These are phyloP conservation scores for Melanotus villosus DNA, from an alignment of 2,888 invertebrate genomes.

Conservation along the genomic window DNA sequence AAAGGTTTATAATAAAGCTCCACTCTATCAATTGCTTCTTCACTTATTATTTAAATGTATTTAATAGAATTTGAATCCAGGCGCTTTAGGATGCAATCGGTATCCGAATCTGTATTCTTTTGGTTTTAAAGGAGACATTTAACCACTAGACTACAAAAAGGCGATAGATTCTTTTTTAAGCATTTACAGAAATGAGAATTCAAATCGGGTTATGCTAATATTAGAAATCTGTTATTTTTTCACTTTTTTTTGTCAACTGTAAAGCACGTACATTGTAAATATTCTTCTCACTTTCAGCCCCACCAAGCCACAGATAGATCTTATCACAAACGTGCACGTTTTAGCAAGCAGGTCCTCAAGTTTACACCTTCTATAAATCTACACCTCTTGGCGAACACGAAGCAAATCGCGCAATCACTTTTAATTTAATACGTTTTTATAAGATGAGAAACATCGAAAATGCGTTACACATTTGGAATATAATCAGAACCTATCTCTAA, in stretches of 20 bases:
- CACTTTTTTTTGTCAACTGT: conserved; percentile 25
- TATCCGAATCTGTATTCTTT: too few relatives aligned
- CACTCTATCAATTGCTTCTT: too few relatives aligned
- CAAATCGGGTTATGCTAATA: conserved; percentile 3
- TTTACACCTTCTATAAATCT: conserved; percentile 51
- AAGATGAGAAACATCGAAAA: conserved; percentile 20
- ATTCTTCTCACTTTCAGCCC: conserved; percentile 51
- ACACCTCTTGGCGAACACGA: conserved; percentile 45
- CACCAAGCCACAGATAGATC: conserved; percentile 52
- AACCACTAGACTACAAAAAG: too few relatives aligned
- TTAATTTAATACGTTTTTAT: conserved; percentile 35
- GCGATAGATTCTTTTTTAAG: too few relatives aligned
- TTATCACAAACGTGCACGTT: conserved; percentile 52
- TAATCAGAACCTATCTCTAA: neutral
- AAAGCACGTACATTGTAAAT: conserved; percentile 45
- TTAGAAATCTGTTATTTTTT: conserved; percentile 13
- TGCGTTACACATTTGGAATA: conserved; percentile 6
- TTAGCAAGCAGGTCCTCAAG: conserved; percentile 48
- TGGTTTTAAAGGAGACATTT: too few relatives aligned
- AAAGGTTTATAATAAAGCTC: too few relatives aligned
- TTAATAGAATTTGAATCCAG: too few relatives aligned
- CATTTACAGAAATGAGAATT: neutral
- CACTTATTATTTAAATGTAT: too few relatives aligned
- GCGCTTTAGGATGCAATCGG: too few relatives aligned
- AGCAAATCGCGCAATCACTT: conserved; percentile 44